Base-by-base conservation (phyloP, 2,888 invertebrate species). In the Eucriotettix oculatus region DNA sequence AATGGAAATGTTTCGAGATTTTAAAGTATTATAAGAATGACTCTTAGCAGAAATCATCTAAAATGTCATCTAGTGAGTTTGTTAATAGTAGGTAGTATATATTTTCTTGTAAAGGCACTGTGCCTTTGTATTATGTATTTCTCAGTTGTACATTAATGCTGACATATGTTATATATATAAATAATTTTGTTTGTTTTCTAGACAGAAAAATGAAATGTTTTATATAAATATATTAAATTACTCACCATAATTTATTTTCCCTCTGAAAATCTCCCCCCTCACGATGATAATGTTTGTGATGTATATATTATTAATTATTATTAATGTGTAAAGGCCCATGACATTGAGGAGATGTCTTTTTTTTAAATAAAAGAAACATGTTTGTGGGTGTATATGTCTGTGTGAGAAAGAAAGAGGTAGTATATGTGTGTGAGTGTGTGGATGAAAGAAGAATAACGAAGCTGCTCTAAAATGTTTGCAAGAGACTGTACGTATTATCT, bases 401-500 rank as follows among this genome's bases (percentile, higher is more conserved):
- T 60, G 58, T 53, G 60, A 29, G 60, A 42, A 16, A 60, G 59
- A 57, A 54, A 57, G 60, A 48, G 48, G 59, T 59, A 17, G 59
- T 53, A 59, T 42, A 41, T 52, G 60, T 54, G 14, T 41, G 58
- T 57, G 54, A 42, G 56, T 57, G 60, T 56, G 57, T 57, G 59
- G 57, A 60, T 60, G 64, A 52, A 60, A 53, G 54, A 57, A 52
- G 55, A 61, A 61, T 56, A 59, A 63, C 55, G 60, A 60, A 61
- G 60, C 61, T 61, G 57, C 60, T 63, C 59, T 60, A 62, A 58
- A 62, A 58, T 65, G 60, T 63, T 61, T 60, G 61, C 63, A 64
- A 63, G 64, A 65, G 65, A 64, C 64, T 64, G 65, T 63, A 63
- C 64, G 62, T 61, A 61, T 65, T 65, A 65, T 64, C 63, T 62